Conservation (phyloP, 1,140 invertebrate genomes). For the Lordiphosa clarofinis region DNA sequence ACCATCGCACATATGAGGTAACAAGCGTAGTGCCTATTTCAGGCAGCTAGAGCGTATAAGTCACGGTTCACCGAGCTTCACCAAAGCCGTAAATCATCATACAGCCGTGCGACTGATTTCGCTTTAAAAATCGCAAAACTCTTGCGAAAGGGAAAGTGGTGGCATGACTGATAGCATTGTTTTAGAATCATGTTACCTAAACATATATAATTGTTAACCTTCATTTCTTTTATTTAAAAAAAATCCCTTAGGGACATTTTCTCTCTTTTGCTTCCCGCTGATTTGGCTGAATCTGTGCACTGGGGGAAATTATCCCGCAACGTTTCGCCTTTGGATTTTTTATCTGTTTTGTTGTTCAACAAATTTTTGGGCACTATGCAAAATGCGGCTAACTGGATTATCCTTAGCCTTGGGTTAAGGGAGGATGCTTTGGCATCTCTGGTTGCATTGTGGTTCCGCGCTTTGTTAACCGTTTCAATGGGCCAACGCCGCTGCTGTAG, state of each 20-base stretch:
- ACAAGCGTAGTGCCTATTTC: no score
- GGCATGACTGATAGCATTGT: no score
- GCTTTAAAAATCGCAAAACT: no score
- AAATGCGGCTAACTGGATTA: conserved; percentile 62
- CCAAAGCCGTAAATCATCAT: no score
- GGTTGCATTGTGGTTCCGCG: conserved; percentile 18
- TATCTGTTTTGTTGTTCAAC: background rate
- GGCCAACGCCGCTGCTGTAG: conserved; percentile 37
- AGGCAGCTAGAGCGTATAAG: no score
- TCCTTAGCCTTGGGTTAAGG: conserved; percentile 15
- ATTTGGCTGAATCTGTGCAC: conserved; percentile 47
- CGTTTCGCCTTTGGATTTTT: background rate
- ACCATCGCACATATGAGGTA: no score
- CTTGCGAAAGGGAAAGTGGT: no score
- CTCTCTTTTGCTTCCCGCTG: conserved; percentile 26
- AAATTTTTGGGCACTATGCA: conserved; percentile 53
- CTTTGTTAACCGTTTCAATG: conserved; percentile 47
- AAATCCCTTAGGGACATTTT: conserved; percentile 7
- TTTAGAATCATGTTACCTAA: no score
- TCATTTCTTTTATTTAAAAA: background rate
- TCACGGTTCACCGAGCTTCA: no score
- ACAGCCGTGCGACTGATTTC: no score
- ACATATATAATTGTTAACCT: no score
- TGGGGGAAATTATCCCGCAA: conserved; percentile 30
- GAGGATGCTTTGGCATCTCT: background rate